These are phyloP conservation scores for Daphoenositta chrysoptera DNA, from an alignment of 2,113 vertebrate species.

Conservation along the genomic window DNA sequence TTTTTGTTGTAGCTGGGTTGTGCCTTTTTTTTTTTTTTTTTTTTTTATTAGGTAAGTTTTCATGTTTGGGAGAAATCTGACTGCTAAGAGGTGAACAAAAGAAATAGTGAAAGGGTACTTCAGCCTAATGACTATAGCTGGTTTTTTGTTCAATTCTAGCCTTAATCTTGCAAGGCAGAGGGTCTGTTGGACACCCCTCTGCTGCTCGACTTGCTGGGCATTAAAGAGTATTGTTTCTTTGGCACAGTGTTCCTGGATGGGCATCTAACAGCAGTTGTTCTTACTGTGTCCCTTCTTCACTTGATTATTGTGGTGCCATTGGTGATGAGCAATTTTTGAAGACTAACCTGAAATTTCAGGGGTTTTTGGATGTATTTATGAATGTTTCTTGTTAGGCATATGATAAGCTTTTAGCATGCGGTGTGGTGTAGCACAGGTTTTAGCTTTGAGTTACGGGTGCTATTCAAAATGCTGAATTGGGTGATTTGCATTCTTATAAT, in stretches of 20 bases:
- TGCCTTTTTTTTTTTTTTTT: not conserved
- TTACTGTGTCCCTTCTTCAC: not conserved
- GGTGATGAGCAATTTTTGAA: not conserved
- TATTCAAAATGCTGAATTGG: not conserved
- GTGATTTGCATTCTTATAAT: not conserved
- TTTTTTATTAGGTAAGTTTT: not conserved
- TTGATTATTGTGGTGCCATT: not conserved
- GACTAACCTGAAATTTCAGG: not conserved
- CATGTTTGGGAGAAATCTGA: not conserved
- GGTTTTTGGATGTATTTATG: rapidly evolving
- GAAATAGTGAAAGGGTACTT: not conserved
- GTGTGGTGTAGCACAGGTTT: not conserved
- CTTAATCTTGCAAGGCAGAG: not conserved
- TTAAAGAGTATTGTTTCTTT: not conserved
- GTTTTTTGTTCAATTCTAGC: not conserved
- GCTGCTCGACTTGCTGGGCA: not conserved
- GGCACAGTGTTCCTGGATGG: not conserved
- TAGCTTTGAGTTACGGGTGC: not conserved
- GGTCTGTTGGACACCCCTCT: not conserved
- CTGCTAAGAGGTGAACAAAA: not conserved
- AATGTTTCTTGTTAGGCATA: not conserved
- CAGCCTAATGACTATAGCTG: not conserved
- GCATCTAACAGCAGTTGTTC: not conserved
- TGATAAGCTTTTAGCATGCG: not conserved
- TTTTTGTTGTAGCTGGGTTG: not conserved